Evolutionary conservation across 2,113 vertebrate species (phyloP), one percentile per base, ranked within the genome.

Genomic region (Notarius lentiginosus): DNA sequence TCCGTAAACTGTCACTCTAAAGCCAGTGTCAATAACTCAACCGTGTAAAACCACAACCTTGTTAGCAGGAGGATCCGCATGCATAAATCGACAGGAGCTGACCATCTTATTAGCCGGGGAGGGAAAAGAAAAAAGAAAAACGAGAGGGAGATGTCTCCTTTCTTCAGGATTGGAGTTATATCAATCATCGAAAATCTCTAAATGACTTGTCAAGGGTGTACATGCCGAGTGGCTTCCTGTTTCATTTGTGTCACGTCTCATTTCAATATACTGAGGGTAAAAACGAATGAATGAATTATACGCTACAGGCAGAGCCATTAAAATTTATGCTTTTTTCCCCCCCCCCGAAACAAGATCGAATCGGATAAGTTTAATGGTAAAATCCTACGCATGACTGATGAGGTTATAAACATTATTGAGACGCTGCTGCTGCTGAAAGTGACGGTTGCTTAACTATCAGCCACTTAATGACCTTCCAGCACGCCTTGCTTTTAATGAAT

Each of bases 401-500:
- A 72, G 85, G 85, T 60, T 41, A 72, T 72, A 70, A 86, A 86
- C n/a, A 12, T 77, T 84, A 89, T 70, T 82, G 66, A 83, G 81
- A 77, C 24, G 61, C 27, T 18, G 84, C 49, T 27, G 7, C 82
- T 83, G 41, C 41, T 41, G 7, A 83, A 89, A 55, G 80, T 20
- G 63, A 75, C 24, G 34, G 34, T 66, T 75, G 91, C 89, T 85
- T 86, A 88, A 92, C 94, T 90, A 93, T 93, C 89, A 91, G 87
- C 20, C 76, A 84, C 89, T 88, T 94, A 94, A 95, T 93, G 92
- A 94, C 91, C 90, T 93, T 94, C 91, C 94, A 92, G 92, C 92
- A 92, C 92, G 92, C 68, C 91, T 92, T 85, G 84, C 84, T 94
- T 92, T 92, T 94, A 94, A 94, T 95, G 93, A 94, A 94, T 94